phyloP scores from a whole-genome alignment of 2,888 invertebrate species.

The Blastobasis adustella region DNA sequence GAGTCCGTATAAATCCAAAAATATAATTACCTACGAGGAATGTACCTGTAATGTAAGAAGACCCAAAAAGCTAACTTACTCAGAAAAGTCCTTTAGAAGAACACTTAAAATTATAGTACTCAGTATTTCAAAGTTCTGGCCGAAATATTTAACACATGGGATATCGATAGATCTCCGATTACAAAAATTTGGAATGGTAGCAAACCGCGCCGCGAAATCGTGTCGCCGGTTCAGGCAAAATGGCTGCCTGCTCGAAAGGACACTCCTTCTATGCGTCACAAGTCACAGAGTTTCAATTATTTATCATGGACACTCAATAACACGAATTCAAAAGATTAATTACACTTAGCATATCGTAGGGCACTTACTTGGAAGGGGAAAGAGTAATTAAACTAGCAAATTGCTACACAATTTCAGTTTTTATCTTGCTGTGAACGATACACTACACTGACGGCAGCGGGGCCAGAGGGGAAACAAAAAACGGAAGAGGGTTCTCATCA shows the following conservation, averaged over 20 bases:
- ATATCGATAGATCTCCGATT: constrained; percentile 14
- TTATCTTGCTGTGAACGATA: constrained; percentile 74
- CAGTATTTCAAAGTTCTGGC: constrained; percentile 13
- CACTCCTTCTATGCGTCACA: constrained; percentile 79
- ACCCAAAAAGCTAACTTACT: constrained; percentile 48
- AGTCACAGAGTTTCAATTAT: constrained; percentile 44
- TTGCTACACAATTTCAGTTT: constrained; percentile 70
- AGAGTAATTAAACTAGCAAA: constrained; percentile 72
- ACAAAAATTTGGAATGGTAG: constrained; percentile 38
- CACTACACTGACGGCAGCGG: constrained; percentile 73
- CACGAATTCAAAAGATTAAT: constrained; percentile 34
- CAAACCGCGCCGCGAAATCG: constrained; percentile 66
- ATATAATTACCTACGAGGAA: constrained; percentile 31
- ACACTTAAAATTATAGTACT: constrained; percentile 14
- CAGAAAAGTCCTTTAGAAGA: constrained; percentile 14
- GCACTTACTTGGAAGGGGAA: constrained; percentile 74
- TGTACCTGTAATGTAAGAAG: constrained; percentile 34
- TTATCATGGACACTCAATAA: constrained; percentile 36
- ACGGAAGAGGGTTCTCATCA: constrained; percentile 72
- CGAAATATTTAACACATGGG: constrained; percentile 7
- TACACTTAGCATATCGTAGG: constrained; percentile 48
- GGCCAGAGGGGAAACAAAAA: constrained; percentile 73
- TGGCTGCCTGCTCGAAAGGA: constrained; percentile 71
- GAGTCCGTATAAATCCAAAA: constrained; percentile 30
- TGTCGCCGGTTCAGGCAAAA: constrained; percentile 73